Percentiles rank a stretch among this genome's conserved stretches.
Evolutionary conservation across 2,888 invertebrate genomes (phyloP).

Genomic region (Drosophila seclusa): DNA sequence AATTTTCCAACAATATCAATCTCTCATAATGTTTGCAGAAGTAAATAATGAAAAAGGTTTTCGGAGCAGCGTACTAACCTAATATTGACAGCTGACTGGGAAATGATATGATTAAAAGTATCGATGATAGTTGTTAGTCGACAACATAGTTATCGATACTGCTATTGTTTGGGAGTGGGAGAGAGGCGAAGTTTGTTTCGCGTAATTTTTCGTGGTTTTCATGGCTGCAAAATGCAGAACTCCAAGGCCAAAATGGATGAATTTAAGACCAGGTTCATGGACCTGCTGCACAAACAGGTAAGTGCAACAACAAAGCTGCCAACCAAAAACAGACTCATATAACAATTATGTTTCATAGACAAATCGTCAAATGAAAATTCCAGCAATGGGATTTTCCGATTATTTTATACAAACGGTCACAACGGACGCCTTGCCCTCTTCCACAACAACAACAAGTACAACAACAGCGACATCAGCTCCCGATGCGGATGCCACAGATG

Average conservation of each 20-base stretch:
- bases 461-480: conserved; percentile 48
- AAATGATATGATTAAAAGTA: not conserved
- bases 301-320: not conserved
- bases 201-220: conserved; percentile 61
- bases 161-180: conserved; percentile 47
- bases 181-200: conserved; percentile 54
- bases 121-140: conserved; percentile 27
- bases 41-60: not conserved
- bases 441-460: conserved; percentile 21
- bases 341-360: conserved; percentile 54
- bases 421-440: conserved; percentile 65
- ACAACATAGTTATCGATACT: conserved; percentile 20
- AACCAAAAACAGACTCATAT: not conserved
- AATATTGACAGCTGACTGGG: not conserved
- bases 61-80: conserved; percentile 14
- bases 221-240: conserved; percentile 76
- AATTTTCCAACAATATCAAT: not conserved
- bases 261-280: conserved; percentile 84
- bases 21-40: not conserved
- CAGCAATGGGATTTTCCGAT: conserved; percentile 85
- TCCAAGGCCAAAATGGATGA: conserved; percentile 84
- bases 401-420: conserved; percentile 84
- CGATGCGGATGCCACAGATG: conserved; percentile 46
- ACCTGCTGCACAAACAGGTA: conserved; percentile 85
- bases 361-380: conserved; percentile 84